Evolutionary conservation across 2,888 invertebrate genomes (phyloP).

Genomic region (Plagiodera versicolora): DNA sequence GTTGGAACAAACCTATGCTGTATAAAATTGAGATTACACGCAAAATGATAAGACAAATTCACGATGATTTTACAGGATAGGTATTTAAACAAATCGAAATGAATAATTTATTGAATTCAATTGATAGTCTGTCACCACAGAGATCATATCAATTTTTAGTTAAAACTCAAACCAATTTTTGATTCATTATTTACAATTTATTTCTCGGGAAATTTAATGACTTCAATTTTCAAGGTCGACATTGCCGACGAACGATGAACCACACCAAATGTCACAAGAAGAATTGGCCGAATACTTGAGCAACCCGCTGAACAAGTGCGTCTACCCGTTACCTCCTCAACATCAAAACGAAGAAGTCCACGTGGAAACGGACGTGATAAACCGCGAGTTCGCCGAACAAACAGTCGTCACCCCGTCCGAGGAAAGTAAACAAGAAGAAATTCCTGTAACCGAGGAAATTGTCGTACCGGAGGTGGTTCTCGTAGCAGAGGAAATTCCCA

Average conservation of each 20-base stretch:
- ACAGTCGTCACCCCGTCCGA: constrained; percentile 44
- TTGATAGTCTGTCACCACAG: too few relatives aligned
- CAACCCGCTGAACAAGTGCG: constrained; percentile 29
- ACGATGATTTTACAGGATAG: too few relatives aligned
- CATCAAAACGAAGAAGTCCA: constrained; percentile 26
- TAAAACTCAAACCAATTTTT: too few relatives aligned
- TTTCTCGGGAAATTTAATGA: too few relatives aligned
- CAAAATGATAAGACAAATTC: too few relatives aligned
- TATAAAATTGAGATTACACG: too few relatives aligned
- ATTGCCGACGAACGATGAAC: not conserved
- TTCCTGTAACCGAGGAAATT: not conserved
- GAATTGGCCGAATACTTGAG: constrained; percentile 7
- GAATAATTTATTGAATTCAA: too few relatives aligned
- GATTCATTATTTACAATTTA: too few relatives aligned
- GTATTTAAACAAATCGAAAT: too few relatives aligned
- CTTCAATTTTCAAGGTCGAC: too few relatives aligned
- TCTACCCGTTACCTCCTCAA: constrained; percentile 27
- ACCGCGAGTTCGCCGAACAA: constrained; percentile 44
- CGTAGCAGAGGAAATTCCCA: not conserved
- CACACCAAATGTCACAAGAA: not conserved
- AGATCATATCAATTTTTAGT: too few relatives aligned
- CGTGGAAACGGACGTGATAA: constrained; percentile 44
- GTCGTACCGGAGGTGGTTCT: not conserved
- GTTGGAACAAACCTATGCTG: too few relatives aligned
- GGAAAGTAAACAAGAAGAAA: constrained; percentile 41